Evolutionary conservation across 2,888 invertebrate genomes (phyloP).

Genomic region (Trachelus stipa): DNA sequence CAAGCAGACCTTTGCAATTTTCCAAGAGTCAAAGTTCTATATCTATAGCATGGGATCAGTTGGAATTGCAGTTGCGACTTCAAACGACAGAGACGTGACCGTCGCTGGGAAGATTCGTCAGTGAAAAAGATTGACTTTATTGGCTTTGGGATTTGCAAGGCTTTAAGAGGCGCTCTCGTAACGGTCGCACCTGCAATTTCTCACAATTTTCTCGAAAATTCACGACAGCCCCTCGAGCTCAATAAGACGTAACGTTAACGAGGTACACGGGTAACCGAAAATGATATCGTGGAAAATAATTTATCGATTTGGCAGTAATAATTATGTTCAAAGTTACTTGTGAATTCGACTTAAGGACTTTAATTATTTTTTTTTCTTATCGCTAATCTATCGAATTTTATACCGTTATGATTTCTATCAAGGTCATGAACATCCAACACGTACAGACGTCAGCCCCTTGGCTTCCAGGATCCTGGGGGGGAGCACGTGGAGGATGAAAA

Average conservation of each 20-base stretch:
- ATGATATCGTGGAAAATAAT: not conserved
- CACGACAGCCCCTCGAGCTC: not conserved
- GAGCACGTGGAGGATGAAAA: not conserved
- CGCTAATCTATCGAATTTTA: not conserved
- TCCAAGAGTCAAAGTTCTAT: not conserved
- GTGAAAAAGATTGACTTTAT: not conserved
- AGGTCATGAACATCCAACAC: not conserved
- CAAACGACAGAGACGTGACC: not conserved
- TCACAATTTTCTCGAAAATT: not conserved
- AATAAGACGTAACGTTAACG: not conserved
- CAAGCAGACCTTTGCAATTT: not conserved
- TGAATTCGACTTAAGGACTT: too few relatives aligned
- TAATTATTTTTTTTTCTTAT: not conserved
- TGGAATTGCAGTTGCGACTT: not conserved
- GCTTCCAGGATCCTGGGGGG: not conserved
- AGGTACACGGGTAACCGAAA: not conserved
- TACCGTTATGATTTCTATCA: not conserved
- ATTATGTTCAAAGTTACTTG: too few relatives aligned
- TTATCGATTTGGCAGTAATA: not conserved
- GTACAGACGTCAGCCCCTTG: not conserved
- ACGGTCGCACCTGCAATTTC: not conserved
- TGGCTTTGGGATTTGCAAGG: not conserved
- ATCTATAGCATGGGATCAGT: not conserved
- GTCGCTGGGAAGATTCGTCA: not conserved
- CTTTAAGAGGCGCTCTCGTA: not conserved